These are phyloP conservation scores for Sitta carolinensis DNA, from an alignment of 2,797 vertebrate genomes.

Conservation along the genomic window DNA sequence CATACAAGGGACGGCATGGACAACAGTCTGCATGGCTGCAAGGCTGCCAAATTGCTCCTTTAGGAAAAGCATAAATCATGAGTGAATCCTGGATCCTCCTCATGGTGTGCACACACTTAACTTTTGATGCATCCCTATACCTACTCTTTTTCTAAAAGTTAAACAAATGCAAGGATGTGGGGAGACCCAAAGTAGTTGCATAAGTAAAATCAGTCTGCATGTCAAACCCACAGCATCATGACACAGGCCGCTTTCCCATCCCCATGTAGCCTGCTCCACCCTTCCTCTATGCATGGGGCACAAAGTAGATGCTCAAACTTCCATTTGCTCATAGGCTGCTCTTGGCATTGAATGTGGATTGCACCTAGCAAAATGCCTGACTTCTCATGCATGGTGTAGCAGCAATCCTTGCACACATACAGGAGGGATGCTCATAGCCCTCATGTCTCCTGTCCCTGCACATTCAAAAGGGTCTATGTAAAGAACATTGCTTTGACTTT, in stretches of 20 bases:
- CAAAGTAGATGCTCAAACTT: not conserved
- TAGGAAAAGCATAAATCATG: not conserved
- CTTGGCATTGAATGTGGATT: not conserved
- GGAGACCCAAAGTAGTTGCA: rapidly evolving
- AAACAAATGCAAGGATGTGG: not conserved
- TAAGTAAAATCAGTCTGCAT: not conserved
- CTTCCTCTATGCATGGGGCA: not conserved
- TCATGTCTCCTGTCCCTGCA: not conserved
- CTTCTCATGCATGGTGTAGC: not conserved
- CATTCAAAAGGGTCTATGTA: not conserved
- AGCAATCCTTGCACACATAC: not conserved
- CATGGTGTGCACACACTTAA: not conserved
- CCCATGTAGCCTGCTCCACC: not conserved
- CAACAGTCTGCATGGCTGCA: not conserved
- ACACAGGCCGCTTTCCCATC: not conserved
- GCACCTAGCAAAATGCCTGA: no score
- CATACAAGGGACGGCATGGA: not conserved
- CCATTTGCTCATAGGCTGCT: not conserved
- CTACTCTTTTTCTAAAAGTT: not conserved
- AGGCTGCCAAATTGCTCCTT: not conserved
- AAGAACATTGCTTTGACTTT: not conserved
- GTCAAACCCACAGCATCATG: rapidly evolving
- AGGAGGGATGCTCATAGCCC: not conserved
- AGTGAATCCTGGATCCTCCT: not conserved
- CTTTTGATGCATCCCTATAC: not conserved